These are phyloP conservation scores for Onychomys torridus DNA, from an alignment of 2,797 vertebrate genomes.

Conservation along the genomic window DNA sequence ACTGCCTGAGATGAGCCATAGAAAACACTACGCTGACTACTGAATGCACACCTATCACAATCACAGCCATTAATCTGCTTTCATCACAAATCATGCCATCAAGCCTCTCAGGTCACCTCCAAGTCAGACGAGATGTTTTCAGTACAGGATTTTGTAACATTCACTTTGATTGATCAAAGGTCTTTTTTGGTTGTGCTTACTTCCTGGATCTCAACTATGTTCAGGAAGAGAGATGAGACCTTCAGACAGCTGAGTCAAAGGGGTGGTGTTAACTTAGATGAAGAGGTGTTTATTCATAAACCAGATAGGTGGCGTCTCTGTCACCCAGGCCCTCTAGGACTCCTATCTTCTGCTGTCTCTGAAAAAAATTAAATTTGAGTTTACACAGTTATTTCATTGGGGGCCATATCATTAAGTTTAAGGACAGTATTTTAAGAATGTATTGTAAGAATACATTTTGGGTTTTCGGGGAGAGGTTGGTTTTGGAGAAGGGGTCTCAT, in stretches of 20 bases:
- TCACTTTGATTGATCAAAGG: slow-evolving; percentile 72
- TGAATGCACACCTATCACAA: neutral
- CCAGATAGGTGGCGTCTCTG: neutral
- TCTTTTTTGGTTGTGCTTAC: slow-evolving; percentile 55
- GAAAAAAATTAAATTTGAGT: slow-evolving; percentile 21
- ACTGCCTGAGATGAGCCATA: neutral
- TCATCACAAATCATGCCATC: neutral
- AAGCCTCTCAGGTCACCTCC: slow-evolving; percentile 3
- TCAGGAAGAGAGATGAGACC: slow-evolving; percentile 25
- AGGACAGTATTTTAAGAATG: neutral
- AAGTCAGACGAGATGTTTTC: slow-evolving; percentile 6
- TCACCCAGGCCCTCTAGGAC: neutral
- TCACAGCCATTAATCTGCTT: neutral
- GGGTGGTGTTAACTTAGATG: neutral
- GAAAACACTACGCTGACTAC: neutral
- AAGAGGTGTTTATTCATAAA: neutral
- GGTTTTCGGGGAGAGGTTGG: neutral
- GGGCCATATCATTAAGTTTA: neutral
- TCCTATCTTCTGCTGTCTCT: slow-evolving; percentile 1
- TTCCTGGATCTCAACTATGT: slow-evolving; percentile 67
- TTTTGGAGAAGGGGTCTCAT: neutral
- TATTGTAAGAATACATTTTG: neutral
- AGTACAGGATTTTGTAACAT: slow-evolving; percentile 69
- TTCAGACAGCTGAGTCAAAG: slow-evolving; percentile 16
- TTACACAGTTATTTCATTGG: neutral